Conservation (phyloP, 2,888 invertebrate genomes). For the Trichogramma evanescens region DNA sequence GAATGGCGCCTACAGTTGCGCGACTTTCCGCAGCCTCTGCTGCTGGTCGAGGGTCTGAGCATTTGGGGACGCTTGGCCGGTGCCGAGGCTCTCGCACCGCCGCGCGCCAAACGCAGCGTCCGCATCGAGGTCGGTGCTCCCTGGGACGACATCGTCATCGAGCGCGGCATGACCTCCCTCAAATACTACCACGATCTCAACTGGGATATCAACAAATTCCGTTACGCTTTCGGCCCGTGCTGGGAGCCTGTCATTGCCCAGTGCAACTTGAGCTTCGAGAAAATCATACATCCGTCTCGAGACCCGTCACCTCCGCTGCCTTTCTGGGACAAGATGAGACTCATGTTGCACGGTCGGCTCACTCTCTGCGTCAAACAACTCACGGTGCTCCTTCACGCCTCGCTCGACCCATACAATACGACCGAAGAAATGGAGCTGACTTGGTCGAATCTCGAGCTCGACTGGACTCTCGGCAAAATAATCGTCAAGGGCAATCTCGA, state of each 20-base stretch:
- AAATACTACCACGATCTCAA: slow-evolving; percentile 98
- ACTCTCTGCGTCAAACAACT: slow-evolving; percentile 82
- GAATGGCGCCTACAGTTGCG: slow-evolving; percentile 84
- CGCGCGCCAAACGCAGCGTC: slow-evolving; percentile 71
- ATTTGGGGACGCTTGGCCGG: slow-evolving; percentile 87
- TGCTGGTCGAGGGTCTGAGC: slow-evolving; percentile 74
- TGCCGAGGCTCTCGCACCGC: slow-evolving; percentile 77
- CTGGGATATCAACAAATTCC: slow-evolving; percentile 81
- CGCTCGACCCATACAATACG: slow-evolving; percentile 95
- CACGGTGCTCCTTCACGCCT: slow-evolving; percentile 89
- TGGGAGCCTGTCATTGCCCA: slow-evolving; percentile 97
- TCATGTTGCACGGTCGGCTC: slow-evolving; percentile 86
- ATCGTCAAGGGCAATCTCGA: slow-evolving; percentile 89
- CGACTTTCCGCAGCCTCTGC: slow-evolving; percentile 91
- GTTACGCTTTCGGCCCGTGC: slow-evolving; percentile 95
- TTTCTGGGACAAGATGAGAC: slow-evolving; percentile 95
- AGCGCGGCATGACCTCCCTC: slow-evolving; percentile 86
- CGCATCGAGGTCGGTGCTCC: slow-evolving; percentile 76
- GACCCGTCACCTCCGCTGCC: slow-evolving; percentile 91
- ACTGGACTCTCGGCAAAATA: slow-evolving; percentile 93
- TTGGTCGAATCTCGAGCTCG: slow-evolving; percentile 87
- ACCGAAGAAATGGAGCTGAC: slow-evolving; percentile 98
- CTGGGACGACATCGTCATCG: slow-evolving; percentile 74
- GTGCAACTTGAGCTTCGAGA: slow-evolving; percentile 80
- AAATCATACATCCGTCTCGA: slow-evolving; percentile 75